Conservation (phyloP, 2,888 invertebrate genomes). For the Melanchra persicariae region DNA sequence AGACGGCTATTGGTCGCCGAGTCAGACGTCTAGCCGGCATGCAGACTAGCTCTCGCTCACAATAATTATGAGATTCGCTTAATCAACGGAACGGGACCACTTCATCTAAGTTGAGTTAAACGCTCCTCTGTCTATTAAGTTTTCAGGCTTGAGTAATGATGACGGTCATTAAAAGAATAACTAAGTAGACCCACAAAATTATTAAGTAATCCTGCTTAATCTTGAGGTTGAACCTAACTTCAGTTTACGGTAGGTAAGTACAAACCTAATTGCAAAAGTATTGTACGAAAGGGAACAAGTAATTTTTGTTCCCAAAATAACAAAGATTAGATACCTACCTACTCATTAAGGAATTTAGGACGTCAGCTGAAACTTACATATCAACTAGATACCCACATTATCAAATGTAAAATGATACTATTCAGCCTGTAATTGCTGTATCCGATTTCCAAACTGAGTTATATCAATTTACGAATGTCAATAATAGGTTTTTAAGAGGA, state of each 20-base stretch:
- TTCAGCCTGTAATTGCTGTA: conserved; percentile 14
- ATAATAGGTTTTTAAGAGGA: conserved; percentile 18
- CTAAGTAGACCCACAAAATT: conserved; percentile 3
- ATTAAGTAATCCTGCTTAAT: conserved; percentile 1
- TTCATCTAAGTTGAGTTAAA: conserved; percentile 34
- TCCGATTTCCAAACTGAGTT: conserved; percentile 20
- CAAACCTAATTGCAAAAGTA: not conserved
- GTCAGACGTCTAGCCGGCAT: conserved; percentile 56
- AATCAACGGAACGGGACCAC: conserved; percentile 31
- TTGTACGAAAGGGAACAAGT: not conserved
- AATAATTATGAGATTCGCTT: conserved; percentile 53
- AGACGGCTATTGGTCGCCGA: conserved; percentile 39
- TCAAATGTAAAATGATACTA: conserved; percentile 3
- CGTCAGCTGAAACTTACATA: not conserved
- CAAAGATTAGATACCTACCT: too few relatives aligned
- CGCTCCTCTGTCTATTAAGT: conserved; percentile 22
- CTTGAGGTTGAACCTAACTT: not conserved
- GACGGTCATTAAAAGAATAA: conserved; percentile 13
- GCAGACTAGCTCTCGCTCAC: conserved; percentile 33
- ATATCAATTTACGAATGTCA: conserved; percentile 29
- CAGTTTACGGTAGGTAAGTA: not conserved
- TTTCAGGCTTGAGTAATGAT: conserved; percentile 30
- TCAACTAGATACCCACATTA: too few relatives aligned
- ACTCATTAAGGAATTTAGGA: not conserved
- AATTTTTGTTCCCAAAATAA: not conserved